phyloP scores from a whole-genome alignment of 2,113 vertebrate genomes.

The Machaerirhynchus nigripectus region DNA sequence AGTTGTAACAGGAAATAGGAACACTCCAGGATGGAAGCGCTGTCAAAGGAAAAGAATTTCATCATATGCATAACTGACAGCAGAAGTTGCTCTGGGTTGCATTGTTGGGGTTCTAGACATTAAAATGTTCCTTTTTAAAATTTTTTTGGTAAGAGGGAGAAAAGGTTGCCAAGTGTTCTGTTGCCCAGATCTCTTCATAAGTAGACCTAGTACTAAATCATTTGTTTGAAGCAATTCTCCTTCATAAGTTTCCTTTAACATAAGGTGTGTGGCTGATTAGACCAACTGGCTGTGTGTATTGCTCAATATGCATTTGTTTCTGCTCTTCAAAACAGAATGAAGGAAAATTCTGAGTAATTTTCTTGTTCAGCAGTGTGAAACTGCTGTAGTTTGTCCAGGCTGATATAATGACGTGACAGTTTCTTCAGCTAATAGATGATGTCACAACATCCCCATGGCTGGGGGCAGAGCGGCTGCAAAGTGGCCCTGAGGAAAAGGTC shows the following conservation, averaged over 20 bases:
- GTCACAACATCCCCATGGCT: background rate
- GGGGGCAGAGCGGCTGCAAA: background rate
- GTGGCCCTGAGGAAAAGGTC: accelerated
- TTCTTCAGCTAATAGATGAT: background rate
- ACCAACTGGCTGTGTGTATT: background rate
- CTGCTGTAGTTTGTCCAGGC: background rate
- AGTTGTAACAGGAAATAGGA: background rate
- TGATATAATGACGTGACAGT: background rate
- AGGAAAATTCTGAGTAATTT: background rate
- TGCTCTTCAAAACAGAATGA: background rate
- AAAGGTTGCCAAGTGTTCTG: background rate
- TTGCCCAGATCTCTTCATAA: background rate
- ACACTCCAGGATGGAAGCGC: background rate
- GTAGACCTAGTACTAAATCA: background rate
- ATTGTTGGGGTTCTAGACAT: background rate
- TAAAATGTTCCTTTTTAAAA: background rate
- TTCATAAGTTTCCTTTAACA: background rate
- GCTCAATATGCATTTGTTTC: background rate
- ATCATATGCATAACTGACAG: background rate
- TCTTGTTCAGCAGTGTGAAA: background rate
- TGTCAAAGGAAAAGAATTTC: background rate
- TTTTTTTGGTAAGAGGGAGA: background rate
- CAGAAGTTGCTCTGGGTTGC: background rate
- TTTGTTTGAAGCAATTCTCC: background rate
- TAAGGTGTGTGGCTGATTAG: background rate